Base-by-base conservation (phyloP, 2,888 invertebrate species). In the Microplitis manilae region DNA sequence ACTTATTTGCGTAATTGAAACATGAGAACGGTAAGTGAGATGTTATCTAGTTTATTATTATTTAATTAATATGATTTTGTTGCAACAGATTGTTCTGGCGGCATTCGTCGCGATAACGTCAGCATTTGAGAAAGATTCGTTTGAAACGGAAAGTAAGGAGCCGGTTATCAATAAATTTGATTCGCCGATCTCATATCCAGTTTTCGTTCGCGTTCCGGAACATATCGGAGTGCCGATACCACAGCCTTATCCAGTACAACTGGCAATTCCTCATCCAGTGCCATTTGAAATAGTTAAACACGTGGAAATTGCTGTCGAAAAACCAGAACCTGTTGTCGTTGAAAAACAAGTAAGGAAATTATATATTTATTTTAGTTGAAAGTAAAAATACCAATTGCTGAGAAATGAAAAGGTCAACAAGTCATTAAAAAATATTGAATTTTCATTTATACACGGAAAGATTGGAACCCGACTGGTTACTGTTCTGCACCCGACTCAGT, bases 171-270 rank as follows among this genome's bases (percentile, higher is more conserved):
- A 84, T 69, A 88, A 87, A 67, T 89, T 88, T 79, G 92, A 92
- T 17, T 92, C 92, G 86, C 91, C 90, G 79, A 92, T 93, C 71
- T 92, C 93, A 1, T 92, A 93, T 84, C 93, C 93, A 1, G 91
- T 92, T 1, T 92, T 92, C 0, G 91, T 92, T 0, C 91, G 91
- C 5, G 91, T 92, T 2, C 91, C 91, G 0, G 92, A 93, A 73
- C 90, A 91, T n/a, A 92, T 93, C 13, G 90, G 90, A 79, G 90
- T 93, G 1, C 92, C 92, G 8, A 91, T 93, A 4, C 92, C 93
- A 0, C 92, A 93, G 75, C 93, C 93, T 17, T 93, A 93, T 87
- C 92, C 92, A 50, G 92, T 93, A 15, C 90, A 91, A 82, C 91
- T 93, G 2, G 82, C 87, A 6, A 84, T 90, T 59, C 90, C 90